phyloP scores from a whole-genome alignment of 2,113 vertebrate genomes.

The Paralichthys olivaceus region DNA sequence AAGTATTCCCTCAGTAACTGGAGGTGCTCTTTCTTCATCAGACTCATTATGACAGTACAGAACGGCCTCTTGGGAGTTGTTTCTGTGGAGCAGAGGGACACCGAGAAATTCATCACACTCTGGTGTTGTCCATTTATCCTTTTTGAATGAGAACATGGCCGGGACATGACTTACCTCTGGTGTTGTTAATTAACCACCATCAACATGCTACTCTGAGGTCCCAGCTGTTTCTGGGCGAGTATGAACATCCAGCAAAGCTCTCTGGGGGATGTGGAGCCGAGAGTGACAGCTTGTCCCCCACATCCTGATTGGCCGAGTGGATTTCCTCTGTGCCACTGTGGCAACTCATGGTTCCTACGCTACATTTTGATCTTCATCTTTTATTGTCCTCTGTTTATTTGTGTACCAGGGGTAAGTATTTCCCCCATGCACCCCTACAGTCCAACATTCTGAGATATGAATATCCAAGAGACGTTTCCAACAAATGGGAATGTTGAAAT shows the following conservation, averaged over 20 bases:
- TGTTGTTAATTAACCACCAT: constrained; percentile 63
- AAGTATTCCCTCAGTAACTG: background rate
- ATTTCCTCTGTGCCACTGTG: background rate
- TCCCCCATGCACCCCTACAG: background rate
- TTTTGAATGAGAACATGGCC: constrained; percentile 35
- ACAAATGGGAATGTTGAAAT: background rate
- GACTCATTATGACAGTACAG: background rate
- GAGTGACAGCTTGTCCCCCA: constrained; percentile 29
- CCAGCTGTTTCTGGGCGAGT: constrained; percentile 51
- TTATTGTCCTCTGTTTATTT: background rate
- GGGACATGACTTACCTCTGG: constrained; percentile 52
- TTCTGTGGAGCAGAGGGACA: background rate
- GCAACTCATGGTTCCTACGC: background rate
- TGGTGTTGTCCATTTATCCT: constrained; percentile 39
- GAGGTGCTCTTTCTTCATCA: constrained; percentile 14
- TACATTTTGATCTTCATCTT: background rate
- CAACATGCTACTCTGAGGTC: constrained; percentile 43
- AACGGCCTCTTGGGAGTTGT: constrained; percentile 17
- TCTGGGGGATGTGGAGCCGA: constrained; percentile 30
- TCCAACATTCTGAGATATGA: too few relatives aligned
- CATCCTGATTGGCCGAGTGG: constrained; percentile 1
- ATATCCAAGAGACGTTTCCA: too few relatives aligned
- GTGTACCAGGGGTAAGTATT: background rate
- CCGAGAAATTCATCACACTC: constrained; percentile 3
- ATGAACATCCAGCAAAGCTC: constrained; percentile 37